Evolutionary conservation across 2,797 vertebrate species (phyloP), one percentile per base, ranked within the genome.

Genomic region (Peromyscus attwateri): DNA sequence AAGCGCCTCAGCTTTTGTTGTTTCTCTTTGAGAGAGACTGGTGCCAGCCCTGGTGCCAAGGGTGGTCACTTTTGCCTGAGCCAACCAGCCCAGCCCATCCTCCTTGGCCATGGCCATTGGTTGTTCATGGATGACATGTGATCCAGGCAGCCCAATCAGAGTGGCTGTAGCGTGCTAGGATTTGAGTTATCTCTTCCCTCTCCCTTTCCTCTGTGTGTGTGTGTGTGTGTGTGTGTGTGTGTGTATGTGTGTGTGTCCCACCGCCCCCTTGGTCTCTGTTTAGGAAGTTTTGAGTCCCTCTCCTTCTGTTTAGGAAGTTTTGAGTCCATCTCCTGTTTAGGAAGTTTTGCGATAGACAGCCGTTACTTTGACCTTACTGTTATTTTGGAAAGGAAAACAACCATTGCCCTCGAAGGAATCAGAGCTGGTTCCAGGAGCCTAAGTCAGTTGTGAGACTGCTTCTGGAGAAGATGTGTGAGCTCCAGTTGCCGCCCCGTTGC

Each of bases 381-480:
- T 25, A 19, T 87, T 62, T 87, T 71, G 31, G 66, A 91, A 92
- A 95, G 55, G 80, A 89, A 93, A 64, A 19, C 64, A 43, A 76
- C 29, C 0, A n/a, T 27, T 13, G 4, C 3, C 75, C 82, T 66
- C n/a, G 79, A 55, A 71, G 64, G 77, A 73, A 73, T 80, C 27
- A 46, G 11, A 91, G n/a, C 27, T 62, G 40, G 68, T 89, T 23
- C 21, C 49, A 29, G 77, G 37, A 60, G 23, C 68, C 55, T 80
- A 77, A 40, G 31, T 73, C 75, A 92, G 21, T 70, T 21, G 64
- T 31, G 1, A 91, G 79, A 92, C 10, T 64, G 11, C 46, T 31
- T 92, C 73, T 70, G 79, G 55, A 43, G n/a, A 75, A 87, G 25
- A 66, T 84, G 27, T 13, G 6, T 83, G 81, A 89, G 34, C 90